Evolutionary conservation across 2,888 invertebrate genomes (phyloP).

Genomic region (Perithous albicinctus): DNA sequence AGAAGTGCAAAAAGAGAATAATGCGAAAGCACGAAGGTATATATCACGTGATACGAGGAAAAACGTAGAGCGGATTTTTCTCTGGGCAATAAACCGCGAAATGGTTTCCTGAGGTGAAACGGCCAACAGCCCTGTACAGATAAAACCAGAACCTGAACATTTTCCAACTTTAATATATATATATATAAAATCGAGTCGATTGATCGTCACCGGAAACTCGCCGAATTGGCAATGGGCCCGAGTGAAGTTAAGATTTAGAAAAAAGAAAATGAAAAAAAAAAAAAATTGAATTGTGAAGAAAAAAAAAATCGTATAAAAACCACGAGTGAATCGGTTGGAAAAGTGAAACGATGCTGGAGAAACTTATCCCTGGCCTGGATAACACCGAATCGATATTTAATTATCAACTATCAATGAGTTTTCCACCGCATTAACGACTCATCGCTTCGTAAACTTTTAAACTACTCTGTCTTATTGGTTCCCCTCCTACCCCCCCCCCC

Average conservation of each 20-base stretch:
- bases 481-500: too few species aligned
- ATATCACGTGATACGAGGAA: slow-evolving; percentile 1
- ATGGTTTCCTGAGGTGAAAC: slow-evolving; percentile 38
- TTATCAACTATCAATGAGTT: slow-evolving; percentile 56
- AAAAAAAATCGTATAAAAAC: slow-evolving; percentile 23
- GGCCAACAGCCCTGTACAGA: background rate
- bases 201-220: slow-evolving; percentile 38
- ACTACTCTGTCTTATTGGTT: background rate
- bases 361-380: background rate
- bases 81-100: slow-evolving; percentile 45
- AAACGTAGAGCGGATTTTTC: background rate
- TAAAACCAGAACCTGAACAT: slow-evolving; percentile 10
- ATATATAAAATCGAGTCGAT: slow-evolving; percentile 29
- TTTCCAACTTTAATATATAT: slow-evolving; percentile 8
- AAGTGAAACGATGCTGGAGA: background rate
- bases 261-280: background rate
- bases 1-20: background rate
- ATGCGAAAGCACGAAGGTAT: background rate
- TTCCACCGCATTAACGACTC: background rate
- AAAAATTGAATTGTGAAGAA: too few species aligned
- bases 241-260: background rate
- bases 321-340: background rate
- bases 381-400: slow-evolving; percentile 69
- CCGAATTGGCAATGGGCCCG: slow-evolving; percentile 38
- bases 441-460: slow-evolving; percentile 3